Conservation (phyloP, 2,113 vertebrate genomes). For the Psephotus haematonotus region DNA sequence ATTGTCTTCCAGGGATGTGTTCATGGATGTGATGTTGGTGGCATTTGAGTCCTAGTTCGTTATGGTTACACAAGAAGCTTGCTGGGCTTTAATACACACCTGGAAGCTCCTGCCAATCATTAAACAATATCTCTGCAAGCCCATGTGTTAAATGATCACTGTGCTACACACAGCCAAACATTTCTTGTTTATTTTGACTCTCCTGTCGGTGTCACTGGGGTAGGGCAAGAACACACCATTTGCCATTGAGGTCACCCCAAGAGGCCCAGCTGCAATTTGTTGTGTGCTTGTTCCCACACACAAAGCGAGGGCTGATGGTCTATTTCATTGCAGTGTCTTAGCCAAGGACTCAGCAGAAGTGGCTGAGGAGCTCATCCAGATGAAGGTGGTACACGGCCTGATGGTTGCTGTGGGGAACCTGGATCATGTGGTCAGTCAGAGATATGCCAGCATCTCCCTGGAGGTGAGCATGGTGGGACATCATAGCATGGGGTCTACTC, state of each 20-base stretch:
- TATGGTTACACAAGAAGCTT: background rate
- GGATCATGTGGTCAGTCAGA: slow-evolving; percentile 82
- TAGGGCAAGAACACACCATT: background rate
- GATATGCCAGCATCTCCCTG: slow-evolving; percentile 81
- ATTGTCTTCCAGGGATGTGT: background rate
- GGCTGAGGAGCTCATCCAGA: slow-evolving; percentile 77
- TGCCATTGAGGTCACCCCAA: background rate
- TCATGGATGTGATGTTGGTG: background rate
- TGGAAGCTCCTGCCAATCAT: background rate
- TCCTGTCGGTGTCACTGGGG: background rate
- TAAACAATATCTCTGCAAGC: background rate
- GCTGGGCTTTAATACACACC: background rate
- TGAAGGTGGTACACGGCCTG: slow-evolving; percentile 78
- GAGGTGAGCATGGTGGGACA: slow-evolving; percentile 62
- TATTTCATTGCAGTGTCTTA: slow-evolving; percentile 71
- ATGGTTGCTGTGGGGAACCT: slow-evolving; percentile 80
- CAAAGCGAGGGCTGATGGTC: background rate
- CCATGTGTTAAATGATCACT: background rate
- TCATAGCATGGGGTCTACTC: background rate
- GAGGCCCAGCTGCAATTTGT: background rate
- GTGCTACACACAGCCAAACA: background rate
- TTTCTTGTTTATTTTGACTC: background rate
- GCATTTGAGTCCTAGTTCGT: background rate
- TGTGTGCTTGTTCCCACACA: background rate
- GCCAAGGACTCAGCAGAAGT: slow-evolving; percentile 63